Conservation (phyloP, 2,113 vertebrate species). For the Muntiacus muntjak region DNA sequence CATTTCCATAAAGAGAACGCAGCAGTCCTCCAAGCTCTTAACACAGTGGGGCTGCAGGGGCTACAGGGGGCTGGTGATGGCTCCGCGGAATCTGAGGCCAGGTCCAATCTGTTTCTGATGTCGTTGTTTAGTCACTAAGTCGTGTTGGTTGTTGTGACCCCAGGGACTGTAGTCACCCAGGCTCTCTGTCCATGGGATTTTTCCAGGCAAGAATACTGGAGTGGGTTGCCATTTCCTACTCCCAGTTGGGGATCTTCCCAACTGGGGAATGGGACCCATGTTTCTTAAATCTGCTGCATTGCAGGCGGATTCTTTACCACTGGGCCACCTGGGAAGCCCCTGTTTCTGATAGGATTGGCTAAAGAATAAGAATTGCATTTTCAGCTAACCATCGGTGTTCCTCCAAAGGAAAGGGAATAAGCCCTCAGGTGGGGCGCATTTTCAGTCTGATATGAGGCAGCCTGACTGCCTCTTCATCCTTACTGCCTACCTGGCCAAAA, state of each 20-base stretch:
- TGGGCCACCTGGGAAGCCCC: background rate
- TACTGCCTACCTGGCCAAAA: background rate
- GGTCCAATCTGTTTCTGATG: background rate
- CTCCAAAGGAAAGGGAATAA: background rate
- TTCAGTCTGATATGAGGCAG: background rate
- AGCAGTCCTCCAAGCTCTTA: background rate
- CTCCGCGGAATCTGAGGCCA: background rate
- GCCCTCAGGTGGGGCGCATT: background rate
- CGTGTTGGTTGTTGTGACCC: background rate
- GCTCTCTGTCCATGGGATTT: background rate
- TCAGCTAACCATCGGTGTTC: background rate
- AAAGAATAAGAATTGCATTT: background rate
- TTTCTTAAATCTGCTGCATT: background rate
- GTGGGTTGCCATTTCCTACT: background rate
- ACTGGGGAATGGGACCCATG: background rate
- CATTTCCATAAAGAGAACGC: background rate
- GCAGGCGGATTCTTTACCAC: background rate
- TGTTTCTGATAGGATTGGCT: background rate
- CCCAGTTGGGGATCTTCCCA: background rate
- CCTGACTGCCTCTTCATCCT: background rate
- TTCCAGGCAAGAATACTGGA: background rate
- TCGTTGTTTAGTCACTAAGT: background rate
- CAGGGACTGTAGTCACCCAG: background rate
- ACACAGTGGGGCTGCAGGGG: background rate
- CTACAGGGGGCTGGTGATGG: background rate